A percentile compares a stretch with the other conserved stretches of the same genome.
Conservation (phyloP, 2,797 vertebrate species). For the Tolypeutes matacus region DNA sequence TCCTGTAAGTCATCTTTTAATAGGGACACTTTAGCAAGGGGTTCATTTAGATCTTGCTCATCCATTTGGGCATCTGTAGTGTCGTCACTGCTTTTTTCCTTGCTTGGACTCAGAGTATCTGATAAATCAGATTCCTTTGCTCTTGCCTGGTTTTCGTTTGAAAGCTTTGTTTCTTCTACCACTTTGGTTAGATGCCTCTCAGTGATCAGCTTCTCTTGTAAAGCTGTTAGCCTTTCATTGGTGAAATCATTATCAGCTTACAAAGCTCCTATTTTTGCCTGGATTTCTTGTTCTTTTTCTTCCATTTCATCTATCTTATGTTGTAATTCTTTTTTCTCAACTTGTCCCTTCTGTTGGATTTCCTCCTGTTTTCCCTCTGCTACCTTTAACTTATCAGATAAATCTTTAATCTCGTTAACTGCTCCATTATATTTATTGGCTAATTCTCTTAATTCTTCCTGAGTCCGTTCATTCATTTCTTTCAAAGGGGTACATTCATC, state of each 20-base stretch:
- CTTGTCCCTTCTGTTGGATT: slow-evolving; percentile 95
- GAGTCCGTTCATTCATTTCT: slow-evolving; percentile 97
- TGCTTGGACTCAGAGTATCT: slow-evolving; percentile 98
- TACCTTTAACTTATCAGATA: slow-evolving; percentile 97
- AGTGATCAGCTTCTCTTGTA: slow-evolving; percentile 94
- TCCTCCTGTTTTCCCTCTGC: slow-evolving; percentile 97
- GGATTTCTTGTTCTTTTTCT: slow-evolving; percentile 98
- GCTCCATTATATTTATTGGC: slow-evolving; percentile 98
- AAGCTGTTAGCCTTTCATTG: slow-evolving; percentile 96
- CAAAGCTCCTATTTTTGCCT: slow-evolving; percentile 98
- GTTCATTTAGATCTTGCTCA: slow-evolving; percentile 96
- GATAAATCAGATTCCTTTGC: slow-evolving; percentile 98
- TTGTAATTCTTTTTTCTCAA: slow-evolving; percentile 96
- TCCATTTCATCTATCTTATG: slow-evolving; percentile 98
- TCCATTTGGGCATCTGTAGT: slow-evolving; percentile 99
- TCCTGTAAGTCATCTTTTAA: slow-evolving; percentile 96
- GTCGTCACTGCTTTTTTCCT: slow-evolving; percentile 99
- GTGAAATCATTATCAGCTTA: slow-evolving; percentile 99
- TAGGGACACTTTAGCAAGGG: slow-evolving; percentile 95
- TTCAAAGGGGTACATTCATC: slow-evolving; percentile 99
- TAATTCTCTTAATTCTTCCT: slow-evolving; percentile 97
- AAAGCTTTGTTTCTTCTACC: slow-evolving; percentile 90
- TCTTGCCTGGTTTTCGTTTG: slow-evolving; percentile 94
- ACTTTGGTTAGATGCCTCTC: slow-evolving; percentile 91
- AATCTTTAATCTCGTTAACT: slow-evolving; percentile 98